These are phyloP conservation scores for Garra rufa DNA, from an alignment of 2,113 vertebrate genomes.

Conservation along the genomic window DNA sequence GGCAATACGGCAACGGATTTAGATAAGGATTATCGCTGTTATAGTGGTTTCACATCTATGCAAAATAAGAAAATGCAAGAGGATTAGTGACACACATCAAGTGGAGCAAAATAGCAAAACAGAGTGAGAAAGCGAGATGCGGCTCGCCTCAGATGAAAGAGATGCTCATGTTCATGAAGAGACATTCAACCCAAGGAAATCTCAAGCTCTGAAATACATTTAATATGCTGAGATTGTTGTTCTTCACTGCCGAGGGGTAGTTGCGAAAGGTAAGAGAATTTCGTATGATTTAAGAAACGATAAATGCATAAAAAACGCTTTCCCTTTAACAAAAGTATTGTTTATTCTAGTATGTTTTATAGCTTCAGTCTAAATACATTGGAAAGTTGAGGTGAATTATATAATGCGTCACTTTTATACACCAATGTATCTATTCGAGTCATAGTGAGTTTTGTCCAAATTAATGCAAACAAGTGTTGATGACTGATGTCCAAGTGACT, in stretches of 20 bases:
- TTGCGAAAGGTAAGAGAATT: conserved; percentile 34
- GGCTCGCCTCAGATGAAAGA: conserved; percentile 24
- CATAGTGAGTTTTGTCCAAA: not conserved
- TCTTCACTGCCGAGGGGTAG: not conserved
- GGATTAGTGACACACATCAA: conserved; percentile 49
- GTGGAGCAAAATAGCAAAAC: conserved; percentile 17
- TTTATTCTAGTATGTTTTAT: not conserved
- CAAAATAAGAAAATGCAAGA: conserved; percentile 50
- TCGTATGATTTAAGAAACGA: not conserved
- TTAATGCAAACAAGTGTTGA: conserved; percentile 33
- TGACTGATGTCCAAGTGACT: not conserved
- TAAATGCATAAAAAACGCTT: not conserved
- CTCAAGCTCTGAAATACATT: not conserved
- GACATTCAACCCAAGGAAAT: not conserved
- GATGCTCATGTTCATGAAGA: conserved; percentile 33
- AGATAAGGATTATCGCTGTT: conserved; percentile 50
- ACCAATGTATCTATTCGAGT: not conserved
- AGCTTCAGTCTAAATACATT: not conserved
- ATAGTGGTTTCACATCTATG: conserved; percentile 39
- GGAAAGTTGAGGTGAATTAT: conserved; percentile 5
- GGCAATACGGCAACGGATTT: conserved; percentile 42
- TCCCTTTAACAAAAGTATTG: not conserved
- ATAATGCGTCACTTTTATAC: not conserved
- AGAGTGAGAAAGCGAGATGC: conserved; percentile 33
- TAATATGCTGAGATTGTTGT: not conserved